These are phyloP conservation scores for Brachyptera putata DNA, from an alignment of 2,888 invertebrate species.

Conservation along the genomic window DNA sequence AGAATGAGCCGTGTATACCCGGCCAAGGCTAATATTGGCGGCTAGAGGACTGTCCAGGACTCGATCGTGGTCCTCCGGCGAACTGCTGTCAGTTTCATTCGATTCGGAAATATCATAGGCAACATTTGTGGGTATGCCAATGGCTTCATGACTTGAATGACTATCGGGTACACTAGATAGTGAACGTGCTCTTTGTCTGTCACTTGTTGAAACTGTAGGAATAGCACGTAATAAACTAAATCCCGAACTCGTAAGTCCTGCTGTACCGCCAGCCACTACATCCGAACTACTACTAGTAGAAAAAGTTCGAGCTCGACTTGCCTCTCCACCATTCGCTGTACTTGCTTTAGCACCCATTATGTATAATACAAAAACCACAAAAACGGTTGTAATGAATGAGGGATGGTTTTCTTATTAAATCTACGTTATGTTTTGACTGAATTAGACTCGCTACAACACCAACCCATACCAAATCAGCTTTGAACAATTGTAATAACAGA, in stretches of 20 bases:
- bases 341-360: slow-evolving; percentile 81
- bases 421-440: slow-evolving; percentile 15
- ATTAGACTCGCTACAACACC: slow-evolving; percentile 31
- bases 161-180: slow-evolving; percentile 80
- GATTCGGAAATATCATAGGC: slow-evolving; percentile 61
- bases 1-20: slow-evolving; percentile 84
- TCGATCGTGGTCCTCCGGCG: slow-evolving; percentile 64
- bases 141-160: slow-evolving; percentile 52
- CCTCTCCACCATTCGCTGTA: slow-evolving; percentile 66
- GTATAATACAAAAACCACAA: not conserved
- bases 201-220: slow-evolving; percentile 65
- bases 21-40: slow-evolving; percentile 59
- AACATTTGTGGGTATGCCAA: slow-evolving; percentile 53
- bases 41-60: slow-evolving; percentile 47
- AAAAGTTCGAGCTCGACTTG: slow-evolving; percentile 67
- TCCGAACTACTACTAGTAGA: slow-evolving; percentile 68
- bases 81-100: slow-evolving; percentile 64
- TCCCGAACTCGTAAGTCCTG: slow-evolving; percentile 36
- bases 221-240: slow-evolving; percentile 67
- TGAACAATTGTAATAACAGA: no score
- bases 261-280: slow-evolving; percentile 49
- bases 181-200: slow-evolving; percentile 77
- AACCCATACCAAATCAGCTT: slow-evolving; percentile 27
- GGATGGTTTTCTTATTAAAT: slow-evolving; percentile 14
- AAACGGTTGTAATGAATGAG: slow-evolving; percentile 9